Base-by-base conservation (phyloP, 2,888 invertebrate species). In the Thymelicus acteon region DNA sequence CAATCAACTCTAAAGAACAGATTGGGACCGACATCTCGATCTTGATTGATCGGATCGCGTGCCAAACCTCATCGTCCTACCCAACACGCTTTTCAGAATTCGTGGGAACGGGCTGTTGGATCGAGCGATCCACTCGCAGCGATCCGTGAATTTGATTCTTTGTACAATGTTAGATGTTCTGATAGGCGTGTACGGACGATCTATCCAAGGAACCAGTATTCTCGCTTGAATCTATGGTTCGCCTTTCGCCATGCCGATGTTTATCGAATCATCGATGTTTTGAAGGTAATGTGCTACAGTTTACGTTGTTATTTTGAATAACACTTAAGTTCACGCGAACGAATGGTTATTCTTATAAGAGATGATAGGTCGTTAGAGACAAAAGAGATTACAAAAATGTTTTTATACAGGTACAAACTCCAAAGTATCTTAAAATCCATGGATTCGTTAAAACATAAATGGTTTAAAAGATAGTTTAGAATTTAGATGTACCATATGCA, bases 31-130 rank as follows among this genome's bases (percentile, higher is more conserved):
- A 49, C n/a, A 63, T 39, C 31, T 7, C 40, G 24, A 13, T 8
- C 61, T 39, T 49, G 57, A 63, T 61, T 52, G 54, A 58, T 63
- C 47, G 63, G 70, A 71, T 76, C 73, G 78, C 78, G 77, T 77
- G 78, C 75, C 73, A 72, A 73, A 74, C 72, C 74, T 73, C 77
- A 75, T 77, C 69, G 57, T 31, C 74, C 78, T 80, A 83, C 83
- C 78, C 83, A 79, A 81, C 84, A 82, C 76, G 76, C 70, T 61
- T 67, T 15, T 77, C 82, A 31, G 80, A 79, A 83, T 87, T 87
- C 90, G 89, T 90, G 90, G 86, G 90, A 90, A 90, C 85, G 77
- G 74, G 75, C 73, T 75, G 77, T 40, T 40, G 40, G 40, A 40
- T 40, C 40, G 74, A 75, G 79, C 72, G 86, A 87, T 84, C 85